phyloP scores from a whole-genome alignment of 2,113 vertebrate species.

The Amphiprion percula region DNA sequence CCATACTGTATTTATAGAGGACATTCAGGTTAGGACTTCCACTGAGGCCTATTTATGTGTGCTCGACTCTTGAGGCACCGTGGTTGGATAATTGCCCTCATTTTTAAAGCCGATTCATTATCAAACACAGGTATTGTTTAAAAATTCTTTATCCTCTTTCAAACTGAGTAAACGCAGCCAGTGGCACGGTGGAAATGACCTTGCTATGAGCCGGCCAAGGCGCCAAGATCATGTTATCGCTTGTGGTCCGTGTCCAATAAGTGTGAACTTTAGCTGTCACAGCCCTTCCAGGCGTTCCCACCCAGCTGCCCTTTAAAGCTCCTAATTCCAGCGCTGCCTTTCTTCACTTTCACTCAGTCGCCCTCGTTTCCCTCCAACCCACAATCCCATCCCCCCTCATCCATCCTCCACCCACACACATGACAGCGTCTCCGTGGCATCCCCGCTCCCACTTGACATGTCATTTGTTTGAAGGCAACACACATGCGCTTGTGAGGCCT shows the following conservation, averaged over 20 bases:
- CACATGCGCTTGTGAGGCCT: constrained; percentile 13
- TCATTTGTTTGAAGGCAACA: constrained; percentile 38
- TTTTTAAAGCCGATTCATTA: neutral
- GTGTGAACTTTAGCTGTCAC: constrained; percentile 22
- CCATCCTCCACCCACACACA: constrained; percentile 42
- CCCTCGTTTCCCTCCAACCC: neutral
- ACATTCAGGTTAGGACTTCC: constrained; percentile 6
- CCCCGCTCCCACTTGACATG: constrained; percentile 52
- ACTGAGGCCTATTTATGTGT: neutral
- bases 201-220: neutral
- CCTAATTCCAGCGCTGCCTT: neutral
- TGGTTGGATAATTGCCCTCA: neutral
- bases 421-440: constrained; percentile 35
- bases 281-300: constrained; percentile 2
- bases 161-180: neutral
- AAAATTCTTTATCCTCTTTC: neutral
- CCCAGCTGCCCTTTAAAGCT: constrained; percentile 35
- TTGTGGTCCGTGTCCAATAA: neutral
- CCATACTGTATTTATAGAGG: neutral
- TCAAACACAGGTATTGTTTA: neutral
- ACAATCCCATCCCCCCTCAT: neutral
- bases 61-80: no score
- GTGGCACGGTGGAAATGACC: neutral
- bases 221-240: neutral
- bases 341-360: neutral